These are phyloP conservation scores for Tachuris rubrigastra DNA, from an alignment of 2,113 vertebrate genomes.

Conservation along the genomic window DNA sequence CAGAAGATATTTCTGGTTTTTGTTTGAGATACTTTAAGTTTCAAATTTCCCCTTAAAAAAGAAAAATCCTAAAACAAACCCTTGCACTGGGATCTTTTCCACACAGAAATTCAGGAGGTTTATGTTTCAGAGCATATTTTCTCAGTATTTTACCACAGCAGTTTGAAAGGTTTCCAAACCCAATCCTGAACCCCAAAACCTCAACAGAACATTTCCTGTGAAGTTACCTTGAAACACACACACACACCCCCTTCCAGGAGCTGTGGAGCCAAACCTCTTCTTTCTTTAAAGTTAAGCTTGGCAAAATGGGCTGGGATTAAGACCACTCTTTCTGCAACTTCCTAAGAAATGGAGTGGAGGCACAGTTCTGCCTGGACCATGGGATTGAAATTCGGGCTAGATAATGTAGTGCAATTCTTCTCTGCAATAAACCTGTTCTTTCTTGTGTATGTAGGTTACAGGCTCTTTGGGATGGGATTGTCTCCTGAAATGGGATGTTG, in stretches of 20 bases:
- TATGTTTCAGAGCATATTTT: neutral
- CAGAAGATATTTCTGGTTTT: neutral
- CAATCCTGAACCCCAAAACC: neutral
- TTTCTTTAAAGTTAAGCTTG: neutral
- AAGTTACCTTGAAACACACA: neutral
- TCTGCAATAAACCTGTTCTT: neutral
- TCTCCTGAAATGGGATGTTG: neutral
- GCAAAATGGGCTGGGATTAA: neutral
- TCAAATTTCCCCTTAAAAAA: neutral
- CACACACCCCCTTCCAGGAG: neutral
- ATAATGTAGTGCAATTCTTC: neutral
- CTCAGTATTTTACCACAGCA: neutral
- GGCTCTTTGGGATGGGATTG: neutral
- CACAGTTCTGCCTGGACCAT: neutral
- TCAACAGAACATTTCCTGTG: neutral
- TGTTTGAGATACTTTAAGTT: neutral
- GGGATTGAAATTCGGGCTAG: neutral
- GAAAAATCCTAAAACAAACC: no score
- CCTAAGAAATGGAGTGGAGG: neutral
- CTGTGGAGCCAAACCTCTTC: neutral
- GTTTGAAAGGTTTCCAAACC: neutral
- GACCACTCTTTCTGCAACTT: neutral
- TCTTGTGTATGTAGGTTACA: no score
- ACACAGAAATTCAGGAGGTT: neutral
- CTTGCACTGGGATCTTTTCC: neutral